Evolutionary conservation across 2,797 vertebrate genomes (phyloP), one percentile per base, ranked within the genome.

Genomic region (Rhynchotus rufescens): DNA sequence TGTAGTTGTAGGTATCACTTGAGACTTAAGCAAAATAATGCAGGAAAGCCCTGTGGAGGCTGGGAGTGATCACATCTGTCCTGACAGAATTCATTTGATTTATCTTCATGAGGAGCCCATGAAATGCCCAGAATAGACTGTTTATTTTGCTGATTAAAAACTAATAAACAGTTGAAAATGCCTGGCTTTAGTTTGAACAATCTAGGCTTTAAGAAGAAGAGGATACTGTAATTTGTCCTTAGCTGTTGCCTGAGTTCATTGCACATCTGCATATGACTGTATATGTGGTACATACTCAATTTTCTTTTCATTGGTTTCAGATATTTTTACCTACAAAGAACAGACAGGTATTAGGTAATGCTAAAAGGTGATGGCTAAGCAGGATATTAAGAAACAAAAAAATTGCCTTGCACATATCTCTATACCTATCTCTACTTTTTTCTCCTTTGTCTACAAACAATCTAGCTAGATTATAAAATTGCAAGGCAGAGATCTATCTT

Each of bases 21-120:
- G 54, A 93, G 90, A 84, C 49, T 60, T 92, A 94, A 62, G 90
- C 93, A 96, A 95, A 97, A 95, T 94, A 97, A 92, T 92, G 34
- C 65, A 86, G 36, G 80, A 94, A 77, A 74, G 89, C 64, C 86
- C 90, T 76, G 0, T 67, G 64, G 96, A 95, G 87, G 84, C 92
- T 95, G 90, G 51, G 92, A 98, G 74, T 94, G 95, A 95, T 97
- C 96, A 92, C 96, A 96, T 97, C 96, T 97, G 96, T 97, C 91
- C 91, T 96, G 93, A 93, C 92, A 94, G 90, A 89, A 95, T 89
- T 91, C 57, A 65, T 94, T 97, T 97, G 83, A 85, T 97, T 97
- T 97, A 93, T 97, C 96, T 96, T 97, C 93, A 88, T 93, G 81
- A 94, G 92, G 77, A 97, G 82, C 79, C 80, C 80, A 88, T 96